Conservation (phyloP, 2,888 invertebrate species). For the Nemoura dubitans region DNA sequence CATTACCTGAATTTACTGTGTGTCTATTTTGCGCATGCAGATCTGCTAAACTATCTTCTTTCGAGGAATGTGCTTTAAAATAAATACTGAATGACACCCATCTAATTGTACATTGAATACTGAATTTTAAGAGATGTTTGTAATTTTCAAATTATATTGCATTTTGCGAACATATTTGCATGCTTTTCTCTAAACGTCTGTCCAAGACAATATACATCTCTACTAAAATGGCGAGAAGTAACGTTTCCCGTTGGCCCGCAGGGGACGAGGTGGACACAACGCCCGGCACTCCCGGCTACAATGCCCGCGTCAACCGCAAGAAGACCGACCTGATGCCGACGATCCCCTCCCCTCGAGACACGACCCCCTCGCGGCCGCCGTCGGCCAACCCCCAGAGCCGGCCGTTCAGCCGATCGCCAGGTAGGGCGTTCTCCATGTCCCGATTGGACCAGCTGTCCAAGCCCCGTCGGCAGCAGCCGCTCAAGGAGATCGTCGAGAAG, state of each 20-base stretch:
- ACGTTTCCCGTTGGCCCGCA: not conserved
- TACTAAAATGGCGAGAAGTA: not conserved
- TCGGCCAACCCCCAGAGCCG: constrained; percentile 43
- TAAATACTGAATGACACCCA: no score
- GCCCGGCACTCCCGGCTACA: constrained; percentile 22
- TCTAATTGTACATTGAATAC: no score
- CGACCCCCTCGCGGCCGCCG: constrained; percentile 47
- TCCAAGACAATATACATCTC: no score
- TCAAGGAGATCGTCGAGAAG: constrained; percentile 57
- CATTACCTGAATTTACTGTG: not conserved
- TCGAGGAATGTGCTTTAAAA: no score
- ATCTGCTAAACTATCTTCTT: not conserved
- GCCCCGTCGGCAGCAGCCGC: constrained; percentile 67
- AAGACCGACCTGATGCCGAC: constrained; percentile 93
- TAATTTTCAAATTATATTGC: no score
- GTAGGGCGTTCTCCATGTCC: constrained; percentile 94
- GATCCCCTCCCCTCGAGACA: constrained; percentile 77
- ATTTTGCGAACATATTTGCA: no score
- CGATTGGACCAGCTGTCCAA: constrained; percentile 86
- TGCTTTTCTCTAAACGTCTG: no score
- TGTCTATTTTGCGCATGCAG: not conserved
- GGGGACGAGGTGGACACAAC: constrained; percentile 39
- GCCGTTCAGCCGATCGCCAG: constrained; percentile 67
- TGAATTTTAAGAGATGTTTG: no score
- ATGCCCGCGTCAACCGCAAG: constrained; percentile 83